Percentiles rank a stretch among this genome's conserved stretches.
Evolutionary conservation across 2,888 invertebrate genomes (phyloP).

Genomic region (Andrena minutula): DNA sequence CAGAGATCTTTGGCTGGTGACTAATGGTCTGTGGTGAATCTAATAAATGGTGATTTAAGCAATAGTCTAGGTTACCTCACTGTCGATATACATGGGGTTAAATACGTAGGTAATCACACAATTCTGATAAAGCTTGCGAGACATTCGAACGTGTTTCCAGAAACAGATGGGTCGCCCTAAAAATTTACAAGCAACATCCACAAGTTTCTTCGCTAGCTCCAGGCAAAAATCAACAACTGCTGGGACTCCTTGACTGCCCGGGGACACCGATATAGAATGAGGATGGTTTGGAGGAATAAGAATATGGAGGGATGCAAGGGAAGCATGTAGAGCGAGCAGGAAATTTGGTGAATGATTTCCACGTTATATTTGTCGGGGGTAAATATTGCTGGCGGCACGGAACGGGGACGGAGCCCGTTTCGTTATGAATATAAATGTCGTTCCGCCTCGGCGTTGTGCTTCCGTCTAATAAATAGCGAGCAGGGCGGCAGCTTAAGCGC

Average conservation of each 20-base stretch:
- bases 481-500: slow-evolving; percentile 25
- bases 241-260: slow-evolving; percentile 36
- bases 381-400: slow-evolving; percentile 73
- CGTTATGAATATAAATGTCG: slow-evolving; percentile 77
- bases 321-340: slow-evolving; percentile 33
- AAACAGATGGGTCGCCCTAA: too few relatives aligned
- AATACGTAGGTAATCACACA: too few relatives aligned
- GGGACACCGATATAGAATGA: background rate
- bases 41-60: too few relatives aligned
- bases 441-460: slow-evolving; percentile 19
- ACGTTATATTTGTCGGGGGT: slow-evolving; percentile 72
- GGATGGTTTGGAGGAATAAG: slow-evolving; percentile 48
- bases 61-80: too few relatives aligned
- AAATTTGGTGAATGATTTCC: slow-evolving; percentile 72
- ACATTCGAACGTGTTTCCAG: too few relatives aligned
- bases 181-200: too few relatives aligned
- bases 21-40: too few relatives aligned
- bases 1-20: too few relatives aligned
- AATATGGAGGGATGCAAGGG: slow-evolving; percentile 26
- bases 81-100: too few relatives aligned
- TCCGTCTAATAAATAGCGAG: slow-evolving; percentile 50
- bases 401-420: slow-evolving; percentile 60
- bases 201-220: slow-evolving; percentile 47
- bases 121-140: too few relatives aligned
- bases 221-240: slow-evolving; percentile 66